Evolutionary conservation across 2,113 vertebrate species (phyloP).

Genomic region (Panthera tigris): DNA sequence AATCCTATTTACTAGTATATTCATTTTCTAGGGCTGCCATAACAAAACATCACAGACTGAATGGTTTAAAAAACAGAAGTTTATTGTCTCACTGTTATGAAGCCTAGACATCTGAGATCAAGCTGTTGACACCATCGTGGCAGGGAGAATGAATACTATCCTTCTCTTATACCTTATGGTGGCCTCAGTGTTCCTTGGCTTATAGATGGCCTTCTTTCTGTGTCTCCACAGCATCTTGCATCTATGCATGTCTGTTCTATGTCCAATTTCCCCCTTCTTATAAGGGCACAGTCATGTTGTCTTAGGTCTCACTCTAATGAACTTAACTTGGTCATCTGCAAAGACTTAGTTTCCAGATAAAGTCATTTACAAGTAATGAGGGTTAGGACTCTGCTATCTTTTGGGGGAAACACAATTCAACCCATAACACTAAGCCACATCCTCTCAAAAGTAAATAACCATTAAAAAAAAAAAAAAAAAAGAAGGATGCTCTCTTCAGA

Average conservation of each 20-base stretch:
- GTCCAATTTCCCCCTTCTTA: not conserved
- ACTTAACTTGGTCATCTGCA: not conserved
- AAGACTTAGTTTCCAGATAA: not conserved
- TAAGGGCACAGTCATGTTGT: not conserved
- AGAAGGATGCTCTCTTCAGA: not conserved
- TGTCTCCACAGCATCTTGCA: not conserved
- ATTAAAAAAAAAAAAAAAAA: not conserved
- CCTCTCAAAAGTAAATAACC: too few relatives aligned
- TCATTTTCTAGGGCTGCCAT: not conserved
- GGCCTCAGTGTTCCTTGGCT: not conserved
- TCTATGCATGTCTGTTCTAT: not conserved
- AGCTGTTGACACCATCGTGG: not conserved
- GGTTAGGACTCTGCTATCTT: not conserved
- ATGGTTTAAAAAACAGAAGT: not conserved
- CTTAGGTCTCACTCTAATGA: not conserved
- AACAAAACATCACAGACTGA: not conserved
- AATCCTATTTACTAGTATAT: not conserved
- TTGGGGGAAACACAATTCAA: not conserved
- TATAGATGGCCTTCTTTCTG: not conserved
- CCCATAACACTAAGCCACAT: not conserved
- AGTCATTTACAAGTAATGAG: not conserved
- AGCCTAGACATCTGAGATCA: not conserved
- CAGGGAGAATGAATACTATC: not conserved
- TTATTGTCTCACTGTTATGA: not conserved
- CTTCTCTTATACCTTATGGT: not conserved